Percentiles rank a stretch among this genome's conserved stretches.
Evolutionary conservation across 2,888 invertebrate species (phyloP).

Genomic region (Papilio elwesi): DNA sequence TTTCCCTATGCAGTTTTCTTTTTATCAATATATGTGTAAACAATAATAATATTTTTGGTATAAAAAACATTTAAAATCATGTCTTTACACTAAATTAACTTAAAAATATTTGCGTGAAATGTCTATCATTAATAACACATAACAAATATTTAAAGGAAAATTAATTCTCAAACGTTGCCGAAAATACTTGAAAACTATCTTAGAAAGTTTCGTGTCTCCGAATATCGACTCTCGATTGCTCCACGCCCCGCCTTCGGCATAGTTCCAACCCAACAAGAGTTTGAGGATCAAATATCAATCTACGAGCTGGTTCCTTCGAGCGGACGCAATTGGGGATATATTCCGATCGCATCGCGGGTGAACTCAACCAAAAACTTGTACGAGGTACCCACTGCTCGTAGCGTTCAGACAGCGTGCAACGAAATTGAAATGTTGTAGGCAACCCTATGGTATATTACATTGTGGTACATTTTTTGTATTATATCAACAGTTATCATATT

Average conservation of each 20-base stretch:
- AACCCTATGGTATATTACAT: constrained; percentile 6
- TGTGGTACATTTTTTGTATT: background rate
- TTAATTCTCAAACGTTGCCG: background rate
- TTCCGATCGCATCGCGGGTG: constrained; percentile 47
- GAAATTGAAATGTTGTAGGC: constrained; percentile 29
- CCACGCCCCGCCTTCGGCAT: constrained; percentile 31
- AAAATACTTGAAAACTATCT: constrained; percentile 27
- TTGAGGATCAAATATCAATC: constrained; percentile 81
- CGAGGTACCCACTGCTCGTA: constrained; percentile 33
- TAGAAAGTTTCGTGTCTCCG: constrained; percentile 13
- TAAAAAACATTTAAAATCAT: too few relatives aligned
- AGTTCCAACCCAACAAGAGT: constrained; percentile 51
- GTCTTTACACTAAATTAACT: too few relatives aligned
- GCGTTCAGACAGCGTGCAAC: constrained; percentile 41
- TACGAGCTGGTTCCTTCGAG: constrained; percentile 63
- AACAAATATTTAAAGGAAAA: background rate
- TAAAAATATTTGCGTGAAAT: background rate
- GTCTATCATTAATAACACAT: background rate
- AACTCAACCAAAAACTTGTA: constrained; percentile 46
- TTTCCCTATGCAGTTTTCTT: too few relatives aligned
- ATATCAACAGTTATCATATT: background rate
- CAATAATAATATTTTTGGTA: too few relatives aligned
- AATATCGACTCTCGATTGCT: constrained; percentile 13
- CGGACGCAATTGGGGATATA: constrained; percentile 53
- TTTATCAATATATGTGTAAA: too few relatives aligned